Conservation (phyloP, 2,113 vertebrate species). For the Callospermophilus lateralis region DNA sequence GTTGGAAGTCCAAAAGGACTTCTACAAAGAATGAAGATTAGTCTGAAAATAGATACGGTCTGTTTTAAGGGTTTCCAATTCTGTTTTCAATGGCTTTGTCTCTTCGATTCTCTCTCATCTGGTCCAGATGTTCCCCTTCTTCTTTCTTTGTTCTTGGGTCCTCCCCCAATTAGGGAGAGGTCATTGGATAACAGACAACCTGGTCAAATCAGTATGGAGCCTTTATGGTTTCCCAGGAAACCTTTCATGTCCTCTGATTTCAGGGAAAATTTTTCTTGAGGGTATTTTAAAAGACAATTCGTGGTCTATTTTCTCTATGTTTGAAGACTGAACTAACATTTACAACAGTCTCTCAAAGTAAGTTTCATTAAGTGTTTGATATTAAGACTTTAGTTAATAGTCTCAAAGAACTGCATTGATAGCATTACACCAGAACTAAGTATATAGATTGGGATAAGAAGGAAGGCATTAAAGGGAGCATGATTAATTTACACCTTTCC, state of each 20-base stretch:
- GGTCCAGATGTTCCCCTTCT: conserved; percentile 63
- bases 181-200: conserved; percentile 64
- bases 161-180: conserved; percentile 72
- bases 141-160: conserved; percentile 65
- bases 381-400: conserved; percentile 59
- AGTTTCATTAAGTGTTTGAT: conserved; percentile 70
- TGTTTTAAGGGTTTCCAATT: conserved; percentile 37
- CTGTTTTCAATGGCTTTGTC: conserved; percentile 57
- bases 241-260: conserved; percentile 61
- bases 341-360: conserved; percentile 57
- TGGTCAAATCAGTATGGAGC: conserved; percentile 55
- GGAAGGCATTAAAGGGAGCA: conserved; percentile 5
- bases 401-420: conserved; percentile 37
- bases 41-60: conserved; percentile 26
- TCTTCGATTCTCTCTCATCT: conserved; percentile 30
- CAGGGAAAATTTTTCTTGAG: conserved; percentile 28
- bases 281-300: conserved; percentile 55
- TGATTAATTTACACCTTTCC: conserved; percentile 56
- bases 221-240: conserved; percentile 75
- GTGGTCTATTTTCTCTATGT: conserved; percentile 60
- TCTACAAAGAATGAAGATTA: conserved; percentile 29
- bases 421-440: conserved; percentile 15
- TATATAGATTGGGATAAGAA: conserved; percentile 29
- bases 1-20: conserved; percentile 14
- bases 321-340: conserved; percentile 60